Conservation (phyloP, 2,113 vertebrate genomes). For the Rhipidura dahli region DNA sequence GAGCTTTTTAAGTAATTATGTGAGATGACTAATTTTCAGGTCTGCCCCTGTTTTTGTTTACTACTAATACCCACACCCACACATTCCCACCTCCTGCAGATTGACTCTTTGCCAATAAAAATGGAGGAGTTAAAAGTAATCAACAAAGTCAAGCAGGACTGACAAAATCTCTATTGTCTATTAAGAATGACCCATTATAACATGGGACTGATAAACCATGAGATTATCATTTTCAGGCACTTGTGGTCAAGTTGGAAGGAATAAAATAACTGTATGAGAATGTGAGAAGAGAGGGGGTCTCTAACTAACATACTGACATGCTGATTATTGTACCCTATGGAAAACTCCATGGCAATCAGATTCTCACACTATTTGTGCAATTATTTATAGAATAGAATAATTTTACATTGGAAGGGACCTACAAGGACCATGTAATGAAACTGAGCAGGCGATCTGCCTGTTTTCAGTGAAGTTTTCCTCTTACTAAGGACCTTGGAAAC, state of each 20-base stretch:
- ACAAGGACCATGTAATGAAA: background rate
- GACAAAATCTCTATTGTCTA: background rate
- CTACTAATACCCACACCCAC: background rate
- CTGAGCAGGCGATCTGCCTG: background rate
- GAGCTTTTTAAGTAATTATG: conserved; percentile 17
- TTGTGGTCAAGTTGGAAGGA: background rate
- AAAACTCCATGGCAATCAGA: background rate
- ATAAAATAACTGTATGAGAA: background rate
- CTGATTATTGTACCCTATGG: background rate
- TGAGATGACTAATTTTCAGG: conserved; percentile 26
- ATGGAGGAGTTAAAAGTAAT: background rate
- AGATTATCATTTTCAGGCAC: background rate
- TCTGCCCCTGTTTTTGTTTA: background rate
- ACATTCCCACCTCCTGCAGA: background rate
- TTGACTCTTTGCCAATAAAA: conserved; percentile 22
- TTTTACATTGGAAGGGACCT: background rate
- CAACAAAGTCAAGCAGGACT: conserved; percentile 14
- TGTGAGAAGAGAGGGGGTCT: fast-evolving
- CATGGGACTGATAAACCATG: background rate
- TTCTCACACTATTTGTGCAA: background rate
- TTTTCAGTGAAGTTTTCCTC: background rate
- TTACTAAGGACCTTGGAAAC: background rate
- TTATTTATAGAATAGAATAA: background rate
- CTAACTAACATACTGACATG: background rate
- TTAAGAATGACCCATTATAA: background rate